Conservation (phyloP, 2,797 vertebrate genomes). For the Cyprinodon diabolis region DNA sequence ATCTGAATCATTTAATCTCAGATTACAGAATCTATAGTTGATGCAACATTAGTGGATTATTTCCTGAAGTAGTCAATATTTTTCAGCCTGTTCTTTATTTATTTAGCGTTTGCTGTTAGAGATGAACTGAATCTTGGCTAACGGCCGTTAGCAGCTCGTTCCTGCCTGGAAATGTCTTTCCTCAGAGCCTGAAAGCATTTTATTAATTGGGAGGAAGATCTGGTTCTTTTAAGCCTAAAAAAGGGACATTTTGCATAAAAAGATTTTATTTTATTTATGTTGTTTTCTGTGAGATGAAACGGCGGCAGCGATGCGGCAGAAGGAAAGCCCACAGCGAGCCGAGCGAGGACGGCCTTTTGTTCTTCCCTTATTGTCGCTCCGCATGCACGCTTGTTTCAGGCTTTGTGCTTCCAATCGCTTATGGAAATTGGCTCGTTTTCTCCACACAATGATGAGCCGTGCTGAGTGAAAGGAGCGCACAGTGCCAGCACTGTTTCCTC, state of each 20-base stretch:
- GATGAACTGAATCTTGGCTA: neutral
- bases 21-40: too few relatives aligned
- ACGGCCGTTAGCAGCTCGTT: neutral
- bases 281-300: neutral
- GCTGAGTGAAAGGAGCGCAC: constrained; percentile 38
- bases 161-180: neutral
- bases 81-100: too few relatives aligned
- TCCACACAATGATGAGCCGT: constrained; percentile 49
- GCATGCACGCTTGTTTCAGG: constrained; percentile 58
- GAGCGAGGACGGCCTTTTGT: constrained; percentile 45
- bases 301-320: neutral
- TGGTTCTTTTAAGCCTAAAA: neutral
- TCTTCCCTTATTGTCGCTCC: constrained; percentile 39
- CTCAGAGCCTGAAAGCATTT: neutral
- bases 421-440: constrained; percentile 71
- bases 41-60: too few relatives aligned
- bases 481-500: constrained; percentile 45
- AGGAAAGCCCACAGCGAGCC: constrained; percentile 34
- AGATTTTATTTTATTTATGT: neutral
- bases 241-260: neutral
- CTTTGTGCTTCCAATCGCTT: constrained; percentile 64
- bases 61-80: too few relatives aligned
- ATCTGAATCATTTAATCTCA: too few relatives aligned
- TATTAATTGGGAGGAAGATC: neutral
- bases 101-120: neutral